Percentiles rank a stretch among this genome's conserved stretches.
Conservation (phyloP, 2,888 invertebrate genomes). For the Caenorhabditis afra region DNA sequence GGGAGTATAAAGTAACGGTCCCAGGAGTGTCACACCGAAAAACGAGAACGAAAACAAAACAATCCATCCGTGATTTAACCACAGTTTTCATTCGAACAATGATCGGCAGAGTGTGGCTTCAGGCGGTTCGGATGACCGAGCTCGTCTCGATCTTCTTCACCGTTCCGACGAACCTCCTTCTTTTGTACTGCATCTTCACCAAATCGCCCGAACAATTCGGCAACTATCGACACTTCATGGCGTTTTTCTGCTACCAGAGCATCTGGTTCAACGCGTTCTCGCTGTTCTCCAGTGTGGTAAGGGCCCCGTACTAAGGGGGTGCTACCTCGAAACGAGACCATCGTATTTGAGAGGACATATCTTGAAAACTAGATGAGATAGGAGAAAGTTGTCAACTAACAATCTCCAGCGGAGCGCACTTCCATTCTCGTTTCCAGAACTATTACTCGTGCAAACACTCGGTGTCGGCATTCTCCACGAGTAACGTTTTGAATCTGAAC, state of each 20-base stretch:
- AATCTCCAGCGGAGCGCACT: too few species aligned
- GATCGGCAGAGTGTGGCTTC: neutral
- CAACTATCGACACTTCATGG: constrained; percentile 4
- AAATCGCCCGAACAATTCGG: constrained; percentile 1
- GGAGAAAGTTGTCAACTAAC: too few species aligned
- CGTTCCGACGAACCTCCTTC: neutral
- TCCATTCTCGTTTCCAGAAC: constrained; percentile 2
- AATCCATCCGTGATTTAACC: too few species aligned
- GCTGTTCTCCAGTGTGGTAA: neutral
- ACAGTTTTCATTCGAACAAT: neutral
- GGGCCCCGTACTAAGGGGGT: neutral
- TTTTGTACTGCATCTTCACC: neutral
- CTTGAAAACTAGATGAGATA: too few species aligned
- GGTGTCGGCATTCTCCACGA: neutral
- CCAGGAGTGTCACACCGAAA: too few species aligned
- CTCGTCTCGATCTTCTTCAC: neutral
- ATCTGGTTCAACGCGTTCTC: constrained; percentile 1
- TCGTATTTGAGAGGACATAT: too few species aligned
- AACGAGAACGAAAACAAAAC: too few species aligned
- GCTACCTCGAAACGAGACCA: too few species aligned
- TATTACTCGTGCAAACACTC: neutral
- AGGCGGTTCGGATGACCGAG: neutral
- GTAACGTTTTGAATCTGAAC: neutral
- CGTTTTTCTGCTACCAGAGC: constrained; percentile 3
- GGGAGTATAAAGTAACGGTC: too few species aligned